Percentiles rank a stretch among this genome's conserved stretches.
Conservation (phyloP, 64 coral and sea anemone species). For the Trachythela sp. region DNA sequence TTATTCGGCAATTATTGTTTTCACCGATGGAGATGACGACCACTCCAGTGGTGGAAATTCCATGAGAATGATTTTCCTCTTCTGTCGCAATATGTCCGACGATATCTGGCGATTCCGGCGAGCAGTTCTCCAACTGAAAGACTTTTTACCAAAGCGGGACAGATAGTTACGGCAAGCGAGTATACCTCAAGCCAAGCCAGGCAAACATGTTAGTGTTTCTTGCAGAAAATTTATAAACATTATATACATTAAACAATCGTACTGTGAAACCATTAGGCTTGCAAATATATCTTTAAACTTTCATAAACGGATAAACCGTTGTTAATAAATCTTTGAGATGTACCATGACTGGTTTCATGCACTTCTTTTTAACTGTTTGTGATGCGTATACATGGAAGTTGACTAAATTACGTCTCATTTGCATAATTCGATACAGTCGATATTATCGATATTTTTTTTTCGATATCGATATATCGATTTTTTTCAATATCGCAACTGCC, state of each 20-base stretch:
- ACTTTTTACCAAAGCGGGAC: constrained; percentile 10
- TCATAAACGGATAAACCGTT: background rate
- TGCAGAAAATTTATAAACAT: background rate
- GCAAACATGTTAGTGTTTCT: constrained; percentile 21
- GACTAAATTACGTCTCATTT: background rate
- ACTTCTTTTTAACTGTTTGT: background rate
- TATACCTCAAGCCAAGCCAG: background rate
- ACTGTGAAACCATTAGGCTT: background rate
- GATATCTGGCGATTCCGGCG: constrained; percentile 15
- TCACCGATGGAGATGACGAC: constrained; percentile 6
- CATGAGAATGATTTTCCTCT: constrained; percentile 15
- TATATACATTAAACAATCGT: background rate
- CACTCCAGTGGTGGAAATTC: constrained; percentile 19
- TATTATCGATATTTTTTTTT: background rate
- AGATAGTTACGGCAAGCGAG: constrained; percentile 14
- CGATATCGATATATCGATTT: background rate
- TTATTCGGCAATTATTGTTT: too few species aligned
- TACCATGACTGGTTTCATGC: too few species aligned
- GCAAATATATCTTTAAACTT: background rate
- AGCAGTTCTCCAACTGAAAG: constrained; percentile 6
- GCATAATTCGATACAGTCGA: background rate
- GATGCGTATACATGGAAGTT: background rate
- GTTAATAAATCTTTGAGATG: background rate
- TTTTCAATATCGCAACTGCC: background rate
- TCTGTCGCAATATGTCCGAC: constrained; percentile 10